A percentile compares a stretch with the other conserved stretches of the same genome.
phyloP scores from a whole-genome alignment of 2,797 vertebrate species.

The Alauda arvensis region DNA sequence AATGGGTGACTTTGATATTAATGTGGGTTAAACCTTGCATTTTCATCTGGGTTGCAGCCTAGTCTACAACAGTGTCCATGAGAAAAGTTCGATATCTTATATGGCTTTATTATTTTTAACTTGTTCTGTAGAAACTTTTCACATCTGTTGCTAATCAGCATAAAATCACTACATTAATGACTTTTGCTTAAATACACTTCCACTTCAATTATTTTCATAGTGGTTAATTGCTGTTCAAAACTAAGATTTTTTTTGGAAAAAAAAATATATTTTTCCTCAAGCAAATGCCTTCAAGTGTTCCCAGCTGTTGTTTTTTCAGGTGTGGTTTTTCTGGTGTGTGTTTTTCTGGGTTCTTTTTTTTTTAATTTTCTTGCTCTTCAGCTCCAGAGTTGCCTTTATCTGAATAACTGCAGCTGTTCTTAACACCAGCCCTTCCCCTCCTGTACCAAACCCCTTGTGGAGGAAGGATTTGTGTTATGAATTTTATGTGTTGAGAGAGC shows the following conservation, averaged over 20 bases:
- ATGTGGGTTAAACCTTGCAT: neutral
- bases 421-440: neutral
- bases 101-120: neutral
- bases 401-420: neutral
- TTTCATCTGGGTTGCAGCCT: neutral
- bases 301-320: neutral
- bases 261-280: too few relatives aligned
- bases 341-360: neutral
- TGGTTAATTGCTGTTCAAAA: neutral
- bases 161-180: neutral
- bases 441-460: neutral
- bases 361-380: neutral
- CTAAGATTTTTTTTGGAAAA: neutral
- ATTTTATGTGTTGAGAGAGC: neutral
- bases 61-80: neutral
- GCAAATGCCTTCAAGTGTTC: neutral
- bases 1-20: neutral
- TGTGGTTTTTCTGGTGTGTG: neutral
- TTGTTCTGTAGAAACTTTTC: neutral
- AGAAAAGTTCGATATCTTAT: neutral
- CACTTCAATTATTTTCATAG: neutral
- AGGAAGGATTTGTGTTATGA: neutral
- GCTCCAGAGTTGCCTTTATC: neutral
- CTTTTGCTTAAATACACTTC: neutral
- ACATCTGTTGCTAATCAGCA: neutral